These are phyloP conservation scores for Cerceris rybyensis DNA, from an alignment of 2,888 invertebrate genomes.

Conservation along the genomic window DNA sequence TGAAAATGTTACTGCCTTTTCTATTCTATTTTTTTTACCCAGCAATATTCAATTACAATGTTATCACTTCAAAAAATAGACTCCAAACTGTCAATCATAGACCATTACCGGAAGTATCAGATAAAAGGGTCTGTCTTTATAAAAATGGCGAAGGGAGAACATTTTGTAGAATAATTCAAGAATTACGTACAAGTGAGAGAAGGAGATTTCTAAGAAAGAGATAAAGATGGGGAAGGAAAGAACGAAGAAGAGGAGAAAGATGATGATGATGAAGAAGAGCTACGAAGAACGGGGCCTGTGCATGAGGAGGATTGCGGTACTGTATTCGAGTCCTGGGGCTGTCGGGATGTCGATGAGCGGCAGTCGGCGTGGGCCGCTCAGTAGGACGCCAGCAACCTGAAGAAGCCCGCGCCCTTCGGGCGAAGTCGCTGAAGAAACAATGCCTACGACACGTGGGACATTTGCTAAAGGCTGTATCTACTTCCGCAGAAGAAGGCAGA, in stretches of 20 bases:
- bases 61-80: no score
- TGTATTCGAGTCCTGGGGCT: conserved; percentile 75
- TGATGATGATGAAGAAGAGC: conserved; percentile 29
- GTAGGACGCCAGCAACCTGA: conserved; percentile 81
- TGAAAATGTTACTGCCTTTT: no score
- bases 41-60: no score
- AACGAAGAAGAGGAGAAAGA: conserved; percentile 15
- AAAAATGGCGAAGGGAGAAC: no score
- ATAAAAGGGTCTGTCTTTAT: no score
- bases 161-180: no score
- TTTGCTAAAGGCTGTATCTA: conserved; percentile 49
- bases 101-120: no score
- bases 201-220: conserved; percentile 20
- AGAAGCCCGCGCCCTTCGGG: conserved; percentile 79
- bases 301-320: conserved; percentile 62
- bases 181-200: no score
- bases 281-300: conserved; percentile 27
- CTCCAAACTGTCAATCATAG: no score
- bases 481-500: conserved; percentile 49
- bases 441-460: conserved; percentile 69
- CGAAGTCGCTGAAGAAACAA: conserved; percentile 72
- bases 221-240: conserved; percentile 10
- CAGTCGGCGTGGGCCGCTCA: conserved; percentile 80
- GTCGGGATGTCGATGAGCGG: conserved; percentile 78
- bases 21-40: no score